Base-by-base conservation (phyloP, 2,797 vertebrate genomes). In the Tinamus major region DNA sequence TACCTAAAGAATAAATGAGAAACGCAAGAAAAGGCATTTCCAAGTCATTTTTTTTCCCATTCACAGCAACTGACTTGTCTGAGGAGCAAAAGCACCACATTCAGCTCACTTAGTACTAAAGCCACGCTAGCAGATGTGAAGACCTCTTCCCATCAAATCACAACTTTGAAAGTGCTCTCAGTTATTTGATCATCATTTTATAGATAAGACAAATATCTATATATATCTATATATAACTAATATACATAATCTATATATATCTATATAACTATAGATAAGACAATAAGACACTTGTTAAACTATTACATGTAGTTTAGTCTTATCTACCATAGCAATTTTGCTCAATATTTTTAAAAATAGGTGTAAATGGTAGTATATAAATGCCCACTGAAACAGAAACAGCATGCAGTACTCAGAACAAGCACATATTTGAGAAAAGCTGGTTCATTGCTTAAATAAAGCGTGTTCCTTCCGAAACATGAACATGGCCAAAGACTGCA, bases 291-390 rank as follows among this genome's bases (percentile, higher is more conserved):
- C 29, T n/a, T 80, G 77, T 6, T 74, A 82, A n/a, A 90, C 35
- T 75, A 89, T 74, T 65, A 78, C 6, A 49, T 7, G 23, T 49
- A 26, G 48, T 49, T 49, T 92, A 87, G 76, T 72, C 31, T 39
- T 79, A 72, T 29, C 51, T 26, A 39, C 55, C 48, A n/a, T 3
- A 77, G 79, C 48, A 31, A 92, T 80, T 80, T 80, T 76, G 23
- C 87, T 76, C 67, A 63, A 72, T n/a, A 67, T 67, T 77, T 92
- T 70, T 91, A 74, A 76, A 93, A 89, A 70, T 2, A 74, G n/a
- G 20, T 88, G 29, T 69, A 88, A 86, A 27, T 17, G 49, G 48
- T 21, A 74, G 31, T 23, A 70, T 5, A 41, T 64, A 93, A 76
- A 46, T 31, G 44, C 49, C 37, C 62, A 72, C 41, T 58, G 35